These are phyloP conservation scores for Rhinopithecus roxellana DNA, from an alignment of 2,113 vertebrate genomes.

Conservation along the genomic window DNA sequence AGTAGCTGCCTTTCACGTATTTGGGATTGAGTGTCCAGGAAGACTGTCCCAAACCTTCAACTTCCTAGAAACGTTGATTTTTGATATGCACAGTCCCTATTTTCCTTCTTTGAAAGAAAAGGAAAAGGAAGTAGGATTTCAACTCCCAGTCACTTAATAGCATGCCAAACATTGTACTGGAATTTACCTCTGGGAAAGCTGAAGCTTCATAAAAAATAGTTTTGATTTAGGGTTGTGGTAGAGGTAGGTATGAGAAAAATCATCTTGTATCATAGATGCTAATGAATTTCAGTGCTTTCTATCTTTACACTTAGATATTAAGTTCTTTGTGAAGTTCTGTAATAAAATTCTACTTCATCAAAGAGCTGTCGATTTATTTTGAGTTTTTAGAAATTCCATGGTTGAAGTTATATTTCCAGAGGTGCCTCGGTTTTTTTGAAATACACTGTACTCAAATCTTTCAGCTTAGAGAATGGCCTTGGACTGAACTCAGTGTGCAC, in stretches of 20 bases:
- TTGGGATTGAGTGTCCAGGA: conserved; percentile 67
- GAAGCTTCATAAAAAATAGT: not conserved
- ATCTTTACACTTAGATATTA: not conserved
- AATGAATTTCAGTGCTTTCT: not conserved
- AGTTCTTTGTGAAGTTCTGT: conserved; percentile 24
- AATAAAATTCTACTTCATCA: conserved; percentile 51
- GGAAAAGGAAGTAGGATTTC: conserved; percentile 40
- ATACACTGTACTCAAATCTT: not conserved
- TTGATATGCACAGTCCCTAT: conserved; percentile 66
- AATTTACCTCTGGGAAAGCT: not conserved
- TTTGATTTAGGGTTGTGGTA: conserved; percentile 6
- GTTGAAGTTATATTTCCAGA: not conserved
- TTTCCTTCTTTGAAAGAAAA: conserved; percentile 28
- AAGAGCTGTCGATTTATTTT: not conserved
- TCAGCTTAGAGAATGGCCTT: not conserved
- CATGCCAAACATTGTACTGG: not conserved
- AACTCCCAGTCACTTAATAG: not conserved
- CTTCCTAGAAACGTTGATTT: conserved; percentile 81
- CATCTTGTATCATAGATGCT: not conserved
- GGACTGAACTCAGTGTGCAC: not conserved
- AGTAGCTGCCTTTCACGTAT: conserved; percentile 79
- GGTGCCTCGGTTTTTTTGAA: not conserved
- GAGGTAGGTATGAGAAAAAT: conserved; percentile 21
- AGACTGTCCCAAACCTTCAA: conserved; percentile 77
- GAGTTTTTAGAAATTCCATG: not conserved